These are phyloP conservation scores for Catharus fuscescens DNA, from an alignment of 2,113 vertebrate genomes.

Conservation along the genomic window DNA sequence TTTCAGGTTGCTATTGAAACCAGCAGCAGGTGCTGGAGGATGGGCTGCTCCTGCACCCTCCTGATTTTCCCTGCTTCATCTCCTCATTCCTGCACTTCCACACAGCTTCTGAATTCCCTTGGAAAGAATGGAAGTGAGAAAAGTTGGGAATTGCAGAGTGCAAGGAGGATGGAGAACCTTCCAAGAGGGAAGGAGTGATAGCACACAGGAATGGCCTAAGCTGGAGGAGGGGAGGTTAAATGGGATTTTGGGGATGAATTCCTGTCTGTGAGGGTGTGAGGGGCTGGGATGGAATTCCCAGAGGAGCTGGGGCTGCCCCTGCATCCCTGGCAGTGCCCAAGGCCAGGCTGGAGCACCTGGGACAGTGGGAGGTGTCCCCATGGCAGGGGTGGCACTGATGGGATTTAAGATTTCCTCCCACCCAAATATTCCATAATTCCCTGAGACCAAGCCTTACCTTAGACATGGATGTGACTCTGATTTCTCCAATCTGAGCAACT, in stretches of 20 bases:
- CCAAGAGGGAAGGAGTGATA: not conserved
- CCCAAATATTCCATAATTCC: not conserved
- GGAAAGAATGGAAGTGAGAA: not conserved
- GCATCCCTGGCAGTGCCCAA: accelerated
- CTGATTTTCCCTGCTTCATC: not conserved
- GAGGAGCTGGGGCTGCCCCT: not conserved
- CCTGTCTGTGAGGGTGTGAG: accelerated
- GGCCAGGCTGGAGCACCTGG: not conserved
- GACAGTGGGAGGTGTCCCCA: not conserved
- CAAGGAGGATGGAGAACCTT: not conserved
- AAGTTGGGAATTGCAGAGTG: not conserved
- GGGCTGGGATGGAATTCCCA: not conserved
- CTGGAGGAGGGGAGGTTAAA: not conserved
- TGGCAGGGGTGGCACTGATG: not conserved
- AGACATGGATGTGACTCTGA: accelerated
- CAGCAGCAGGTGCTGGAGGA: not conserved
- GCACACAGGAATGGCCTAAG: not conserved
- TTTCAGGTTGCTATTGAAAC: not conserved
- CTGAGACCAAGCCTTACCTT: not conserved
- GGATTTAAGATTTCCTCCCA: not conserved
- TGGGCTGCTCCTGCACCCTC: not conserved
- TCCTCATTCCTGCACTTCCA: not conserved
- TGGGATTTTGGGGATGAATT: not conserved
- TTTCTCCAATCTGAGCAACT: not conserved
- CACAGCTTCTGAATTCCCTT: not conserved